A percentile compares a stretch with the other conserved stretches of the same genome.
These are phyloP conservation scores for Clarias platycephalus DNA, from an alignment of 2,797 vertebrate species.

Conservation along the genomic window DNA sequence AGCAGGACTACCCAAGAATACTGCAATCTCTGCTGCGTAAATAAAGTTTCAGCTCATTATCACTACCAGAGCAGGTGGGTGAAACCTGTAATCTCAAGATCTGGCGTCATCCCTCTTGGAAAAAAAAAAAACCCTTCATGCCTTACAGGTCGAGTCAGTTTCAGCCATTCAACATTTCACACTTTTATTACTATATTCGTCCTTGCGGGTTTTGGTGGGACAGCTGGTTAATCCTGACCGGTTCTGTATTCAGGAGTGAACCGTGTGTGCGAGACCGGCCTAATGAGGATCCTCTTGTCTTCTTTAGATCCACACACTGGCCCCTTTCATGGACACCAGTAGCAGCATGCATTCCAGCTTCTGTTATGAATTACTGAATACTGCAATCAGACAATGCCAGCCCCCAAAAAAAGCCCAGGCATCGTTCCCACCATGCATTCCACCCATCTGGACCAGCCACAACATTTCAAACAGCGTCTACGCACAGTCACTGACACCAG, in stretches of 20 bases:
- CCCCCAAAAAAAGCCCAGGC: slow-evolving; percentile 29
- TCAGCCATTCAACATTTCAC: slow-evolving; percentile 20
- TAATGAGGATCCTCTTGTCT: slow-evolving; percentile 39
- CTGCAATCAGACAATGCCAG: slow-evolving; percentile 45
- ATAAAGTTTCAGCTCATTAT: background rate
- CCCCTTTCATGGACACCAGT: slow-evolving; percentile 54
- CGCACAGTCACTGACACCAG: slow-evolving; percentile 5
- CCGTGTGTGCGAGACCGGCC: slow-evolving; percentile 9
- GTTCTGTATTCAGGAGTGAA: slow-evolving; percentile 11
- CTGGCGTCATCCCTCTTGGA: background rate
- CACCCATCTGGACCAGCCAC: slow-evolving; percentile 45
- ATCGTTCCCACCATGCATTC: slow-evolving; percentile 49
- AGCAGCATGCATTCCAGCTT: slow-evolving; percentile 46
- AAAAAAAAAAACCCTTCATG: slow-evolving; percentile 4
- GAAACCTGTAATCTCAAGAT: slow-evolving; percentile 12
- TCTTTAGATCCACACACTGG: slow-evolving; percentile 45
- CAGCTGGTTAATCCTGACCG: slow-evolving; percentile 12
- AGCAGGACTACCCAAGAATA: background rate
- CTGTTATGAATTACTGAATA: slow-evolving; percentile 55
- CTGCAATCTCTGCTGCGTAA: background rate
- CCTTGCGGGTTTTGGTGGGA: slow-evolving; percentile 30
- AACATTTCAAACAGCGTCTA: slow-evolving; percentile 28
- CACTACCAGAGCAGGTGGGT: background rate
- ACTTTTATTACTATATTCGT: background rate
- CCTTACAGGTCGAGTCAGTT: slow-evolving; percentile 32